Percentiles rank a stretch among this genome's conserved stretches.
Evolutionary conservation across 2,113 vertebrate genomes (phyloP).

Genomic region (Charina bottae): DNA sequence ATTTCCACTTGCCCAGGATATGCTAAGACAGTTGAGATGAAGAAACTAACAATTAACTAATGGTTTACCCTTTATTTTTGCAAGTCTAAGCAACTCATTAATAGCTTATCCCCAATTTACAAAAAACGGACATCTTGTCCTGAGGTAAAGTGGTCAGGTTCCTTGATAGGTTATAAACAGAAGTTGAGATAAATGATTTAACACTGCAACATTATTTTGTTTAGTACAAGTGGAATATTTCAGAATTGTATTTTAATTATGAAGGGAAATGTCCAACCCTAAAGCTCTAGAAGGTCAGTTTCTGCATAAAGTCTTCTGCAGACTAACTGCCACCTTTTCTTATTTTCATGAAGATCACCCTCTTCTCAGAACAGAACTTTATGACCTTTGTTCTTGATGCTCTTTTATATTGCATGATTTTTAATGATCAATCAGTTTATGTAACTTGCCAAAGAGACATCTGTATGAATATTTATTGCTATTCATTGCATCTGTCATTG

Average conservation of each 20-base stretch:
- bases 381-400: neutral
- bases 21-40: neutral
- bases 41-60: neutral
- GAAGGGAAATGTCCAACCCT: neutral
- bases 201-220: neutral
- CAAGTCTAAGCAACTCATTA: neutral
- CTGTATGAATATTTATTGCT: constrained; percentile 33
- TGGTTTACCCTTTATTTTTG: neutral
- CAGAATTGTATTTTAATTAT: neutral
- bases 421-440: constrained; percentile 23
- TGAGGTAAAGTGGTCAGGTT: neutral
- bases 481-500: constrained; percentile 12
- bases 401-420: constrained; percentile 4
- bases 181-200: neutral
- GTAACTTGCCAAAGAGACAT: constrained; percentile 13
- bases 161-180: neutral
- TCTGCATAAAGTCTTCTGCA: neutral
- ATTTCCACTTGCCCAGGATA: neutral
- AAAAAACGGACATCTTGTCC: neutral
- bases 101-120: neutral
- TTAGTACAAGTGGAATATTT: neutral
- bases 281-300: neutral
- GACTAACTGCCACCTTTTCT: neutral
- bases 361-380: constrained; percentile 12
- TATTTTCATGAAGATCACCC: neutral